phyloP scores from a whole-genome alignment of 2,113 vertebrate species.

The Nyctereutes procyonoides region DNA sequence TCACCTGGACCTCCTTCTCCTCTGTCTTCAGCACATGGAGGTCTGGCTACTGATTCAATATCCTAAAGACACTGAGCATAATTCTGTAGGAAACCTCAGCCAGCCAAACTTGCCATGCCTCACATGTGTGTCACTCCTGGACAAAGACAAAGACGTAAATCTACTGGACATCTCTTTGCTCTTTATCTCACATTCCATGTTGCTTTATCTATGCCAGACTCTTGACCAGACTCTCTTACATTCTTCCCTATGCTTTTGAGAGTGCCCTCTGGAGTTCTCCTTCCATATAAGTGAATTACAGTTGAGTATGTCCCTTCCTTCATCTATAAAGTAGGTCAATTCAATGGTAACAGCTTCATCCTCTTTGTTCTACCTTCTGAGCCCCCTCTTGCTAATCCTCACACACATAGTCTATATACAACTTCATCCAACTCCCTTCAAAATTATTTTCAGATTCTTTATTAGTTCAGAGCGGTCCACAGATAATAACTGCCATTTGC shows the following conservation, averaged over 20 bases:
- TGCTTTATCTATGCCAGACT: neutral
- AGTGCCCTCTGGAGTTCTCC: neutral
- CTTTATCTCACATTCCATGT: neutral
- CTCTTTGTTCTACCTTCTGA: neutral
- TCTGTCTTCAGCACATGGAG: neutral
- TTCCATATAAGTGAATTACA: neutral
- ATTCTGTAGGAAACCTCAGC: neutral
- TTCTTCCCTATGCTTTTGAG: neutral
- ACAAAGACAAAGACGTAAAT: neutral
- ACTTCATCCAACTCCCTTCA: neutral
- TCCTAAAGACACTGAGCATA: neutral
- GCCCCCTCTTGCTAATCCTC: neutral
- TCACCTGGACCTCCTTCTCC: neutral
- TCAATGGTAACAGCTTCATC: neutral
- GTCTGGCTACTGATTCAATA: neutral
- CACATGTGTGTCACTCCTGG: neutral
- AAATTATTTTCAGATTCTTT: neutral
- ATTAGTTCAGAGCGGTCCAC: neutral
- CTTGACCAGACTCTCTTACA: neutral
- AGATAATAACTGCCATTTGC: constrained; percentile 58
- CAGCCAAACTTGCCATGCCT: neutral
- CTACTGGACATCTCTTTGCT: neutral
- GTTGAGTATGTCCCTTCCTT: neutral
- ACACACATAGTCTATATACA: neutral
- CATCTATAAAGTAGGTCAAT: neutral